Evolutionary conservation across 2,888 invertebrate species (phyloP), one percentile per base, ranked within the genome.

Genomic region (Mimumesa dahlbomi): DNA sequence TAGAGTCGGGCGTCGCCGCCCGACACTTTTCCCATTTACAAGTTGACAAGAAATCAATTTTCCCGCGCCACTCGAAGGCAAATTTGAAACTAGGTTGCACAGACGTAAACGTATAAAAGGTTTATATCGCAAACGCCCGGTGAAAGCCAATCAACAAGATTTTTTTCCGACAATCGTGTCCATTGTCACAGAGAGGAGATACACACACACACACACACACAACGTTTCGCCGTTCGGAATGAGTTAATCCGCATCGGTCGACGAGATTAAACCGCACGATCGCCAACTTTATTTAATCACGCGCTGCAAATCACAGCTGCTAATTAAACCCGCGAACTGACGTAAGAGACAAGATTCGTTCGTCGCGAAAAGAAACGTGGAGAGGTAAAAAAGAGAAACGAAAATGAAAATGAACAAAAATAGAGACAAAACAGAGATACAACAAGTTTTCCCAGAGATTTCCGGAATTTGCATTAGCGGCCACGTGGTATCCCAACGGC

Each of bases 271-370:
- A 34, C 34, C 34, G 34, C 34, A n/a, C 34, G 11, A 34, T 34
- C 34, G 9, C 34, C 34, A 7, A 34, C 11, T 34, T 34, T 29
- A 29, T 29, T n/a, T 19, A 16, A 19, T 16, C 40, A 42, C 18
- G 14, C 40, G 7, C 4, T 1, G 40, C 11, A 6, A 42, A 42
- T 42, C 40, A n/a, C 40, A 18, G 40, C 19, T n/a, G 14, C 40
- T 42, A 42, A 42, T 42, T 42, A 42, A n/a, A 42, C n/a, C 34
- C n/a, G 34, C 3, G 34, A 34, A 34, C n/a, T 34, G n/a, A 34
- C 34, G 34, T 25, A 25, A 3, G 25, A 25, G 7, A 25, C 7
- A 7, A 25, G 4, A 7, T 5, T 5, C 25, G 3, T 7, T 34
- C 34, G 34, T n/a, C n/a, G n/a, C n/a, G 34, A 34, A 34, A 34